Percentiles rank a stretch among this genome's conserved stretches.
These are phyloP conservation scores for Myotis pilosus DNA, from an alignment of 2,797 vertebrate species.

Conservation along the genomic window DNA sequence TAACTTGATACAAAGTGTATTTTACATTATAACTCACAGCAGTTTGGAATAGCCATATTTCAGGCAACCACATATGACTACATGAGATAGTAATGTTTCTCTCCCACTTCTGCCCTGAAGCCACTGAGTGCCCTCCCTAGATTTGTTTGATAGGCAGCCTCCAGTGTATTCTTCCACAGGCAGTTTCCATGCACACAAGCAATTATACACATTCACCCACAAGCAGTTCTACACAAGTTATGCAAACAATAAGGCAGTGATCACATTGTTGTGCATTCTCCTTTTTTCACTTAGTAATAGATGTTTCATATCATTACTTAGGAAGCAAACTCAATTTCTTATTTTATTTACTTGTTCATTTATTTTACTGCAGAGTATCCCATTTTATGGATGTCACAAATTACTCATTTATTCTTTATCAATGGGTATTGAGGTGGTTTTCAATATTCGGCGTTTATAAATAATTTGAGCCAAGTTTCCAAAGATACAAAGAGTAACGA, in stretches of 20 bases:
- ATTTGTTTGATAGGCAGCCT: background rate
- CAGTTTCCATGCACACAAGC: background rate
- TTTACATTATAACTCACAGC: background rate
- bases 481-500: background rate
- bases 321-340: background rate
- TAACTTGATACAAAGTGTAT: background rate
- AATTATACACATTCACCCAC: background rate
- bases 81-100: background rate
- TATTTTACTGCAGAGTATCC: background rate
- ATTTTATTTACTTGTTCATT: background rate
- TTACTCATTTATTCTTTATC: background rate
- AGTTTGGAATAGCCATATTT: background rate
- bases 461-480: background rate
- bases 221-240: background rate
- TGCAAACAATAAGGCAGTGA: background rate
- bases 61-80: too few relatives aligned
- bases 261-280: background rate
- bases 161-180: background rate
- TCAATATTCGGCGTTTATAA: background rate
- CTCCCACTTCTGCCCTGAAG: background rate
- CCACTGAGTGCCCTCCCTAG: background rate
- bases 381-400: background rate
- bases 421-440: background rate
- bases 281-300: background rate
- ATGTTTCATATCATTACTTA: background rate